Base-by-base conservation (phyloP, 2,888 invertebrate species). In the Orthonevra nobilis region DNA sequence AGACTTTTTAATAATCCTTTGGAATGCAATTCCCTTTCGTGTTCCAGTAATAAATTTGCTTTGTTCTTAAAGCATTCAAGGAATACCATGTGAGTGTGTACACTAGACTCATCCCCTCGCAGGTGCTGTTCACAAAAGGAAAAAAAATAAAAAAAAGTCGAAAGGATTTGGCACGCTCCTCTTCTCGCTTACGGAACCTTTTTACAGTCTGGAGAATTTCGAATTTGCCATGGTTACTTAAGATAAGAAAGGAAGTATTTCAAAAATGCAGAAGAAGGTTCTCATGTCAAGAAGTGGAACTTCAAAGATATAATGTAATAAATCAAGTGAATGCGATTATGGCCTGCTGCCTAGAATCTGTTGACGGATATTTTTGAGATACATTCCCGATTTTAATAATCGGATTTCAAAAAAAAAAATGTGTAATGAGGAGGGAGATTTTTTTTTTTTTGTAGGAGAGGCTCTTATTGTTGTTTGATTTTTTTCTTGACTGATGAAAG, bases 261-360 rank as follows among this genome's bases (percentile, higher is more conserved):
- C 1, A 6, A 10, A n/a, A 40, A 4, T 3, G 2, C 3, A 17
- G 14, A 17, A 14, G 7, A 3, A 4, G 2, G 10, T 10, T n/a
- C n/a, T n/a, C n/a, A n/a, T n/a, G 26, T 7, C 9, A 12, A 17
- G 36, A 36, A 28, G 12, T 28, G 28, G 3, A 30, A 38, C 50
- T 52, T 52, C 42, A 52, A 52, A 42, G 40, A 15, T 15, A 14
- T 52, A 64, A 64, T 42, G 64, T 52, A 54, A 64, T 64, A 64
- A 54, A 64, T 64, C 64, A 64, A 32, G 52, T 44, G 44, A 64
- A 64, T 36, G 17, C 26, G 52, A 54, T 64, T 54, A 63, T 38
- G 40, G 26, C 20, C 9, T 10, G 32, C 15, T 32, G 14, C 30
- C 15, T 14, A 3, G 23, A 5, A 32, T 52, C 38, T 50, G 50